phyloP scores from a whole-genome alignment of 2,888 invertebrate genomes.

The Escarpia spicata region DNA sequence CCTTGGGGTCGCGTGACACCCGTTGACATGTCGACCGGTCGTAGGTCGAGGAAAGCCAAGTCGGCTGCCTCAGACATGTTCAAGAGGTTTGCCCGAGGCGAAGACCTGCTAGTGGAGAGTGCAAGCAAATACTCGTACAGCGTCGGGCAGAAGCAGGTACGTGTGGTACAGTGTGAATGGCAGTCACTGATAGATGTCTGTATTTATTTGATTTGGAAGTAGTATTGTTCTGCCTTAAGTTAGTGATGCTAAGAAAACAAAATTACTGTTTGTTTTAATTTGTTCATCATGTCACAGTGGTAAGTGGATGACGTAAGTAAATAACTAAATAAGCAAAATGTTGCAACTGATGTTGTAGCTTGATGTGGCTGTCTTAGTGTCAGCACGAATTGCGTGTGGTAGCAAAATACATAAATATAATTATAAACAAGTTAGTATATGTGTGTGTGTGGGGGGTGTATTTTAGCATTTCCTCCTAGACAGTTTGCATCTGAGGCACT shows the following conservation, averaged over 20 bases:
- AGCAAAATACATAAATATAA: too few relatives aligned
- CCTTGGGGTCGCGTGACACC: neutral
- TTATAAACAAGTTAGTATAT: too few relatives aligned
- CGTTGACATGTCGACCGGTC: neutral
- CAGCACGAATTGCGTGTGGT: too few relatives aligned
- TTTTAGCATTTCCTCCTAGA: too few relatives aligned
- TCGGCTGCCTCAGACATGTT: neutral
- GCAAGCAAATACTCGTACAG: neutral
- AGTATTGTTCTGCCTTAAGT: neutral
- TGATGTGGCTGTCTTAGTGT: too few relatives aligned
- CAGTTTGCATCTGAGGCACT: too few relatives aligned
- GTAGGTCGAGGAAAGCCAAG: neutral
- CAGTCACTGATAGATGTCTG: neutral
- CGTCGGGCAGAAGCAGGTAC: neutral
- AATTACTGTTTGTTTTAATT: neutral
- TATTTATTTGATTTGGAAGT: neutral
- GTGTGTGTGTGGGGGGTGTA: too few relatives aligned
- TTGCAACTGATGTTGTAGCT: neutral
- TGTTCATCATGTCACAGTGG: neutral
- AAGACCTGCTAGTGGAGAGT: neutral
- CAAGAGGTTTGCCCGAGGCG: conserved; percentile 6
- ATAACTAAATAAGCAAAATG: neutral
- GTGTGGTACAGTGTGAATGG: neutral
- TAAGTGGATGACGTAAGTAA: too few relatives aligned
- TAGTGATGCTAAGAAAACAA: neutral